Evolutionary conservation across 2,888 invertebrate species (phyloP), one percentile per base, ranked within the genome.

Genomic region (Cryptocheilus praepositus): DNA sequence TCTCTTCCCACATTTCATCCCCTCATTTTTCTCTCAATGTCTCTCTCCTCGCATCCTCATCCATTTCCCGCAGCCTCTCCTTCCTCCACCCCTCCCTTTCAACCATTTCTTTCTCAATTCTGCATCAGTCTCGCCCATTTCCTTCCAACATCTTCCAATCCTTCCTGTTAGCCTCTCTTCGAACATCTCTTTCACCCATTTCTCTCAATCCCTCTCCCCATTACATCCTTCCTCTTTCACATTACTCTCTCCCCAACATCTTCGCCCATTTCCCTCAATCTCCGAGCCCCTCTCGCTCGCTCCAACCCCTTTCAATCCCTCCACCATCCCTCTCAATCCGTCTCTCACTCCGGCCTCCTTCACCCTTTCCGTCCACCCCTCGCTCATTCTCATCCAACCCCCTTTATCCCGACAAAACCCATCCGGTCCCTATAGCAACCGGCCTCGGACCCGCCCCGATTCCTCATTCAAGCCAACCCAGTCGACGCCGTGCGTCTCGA

Each of bases 341-440:
- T 8, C 43, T 49, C 7, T 5, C 21, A 36, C 25, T 55, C 28
- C 55, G 7, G 36, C 36, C 43, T 55, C 57, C 19, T 45, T 15
- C 56, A 18, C 19, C 28, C 44, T 21, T 15, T 43, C 16, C 19
- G 13, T 16, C 56, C 3, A 11, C 21, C 43, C 8, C 36, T 13
- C 16, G 16, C 15, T 15, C 16, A 13, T 44, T 19, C 22, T n/a
- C 18, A 51, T 51, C 16, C 18, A 18, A 16, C 51, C 19, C 18
- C 18, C 51, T 18, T n/a, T 18, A 19, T 11, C 51, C 18, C 19
- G 11, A n/a, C 16, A 19, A 19, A 19, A 18, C 18, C 16, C 45
- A 64, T 56, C 58, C 21, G 64, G 84, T 80, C 67, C 64, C 83
- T 85, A 84, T 83, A 83, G 82, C 67, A 83, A 86, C 86, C 56